Percentiles rank a stretch among this genome's conserved stretches.
Evolutionary conservation across 2,888 invertebrate species (phyloP).

Genomic region (Clivina fossor): DNA sequence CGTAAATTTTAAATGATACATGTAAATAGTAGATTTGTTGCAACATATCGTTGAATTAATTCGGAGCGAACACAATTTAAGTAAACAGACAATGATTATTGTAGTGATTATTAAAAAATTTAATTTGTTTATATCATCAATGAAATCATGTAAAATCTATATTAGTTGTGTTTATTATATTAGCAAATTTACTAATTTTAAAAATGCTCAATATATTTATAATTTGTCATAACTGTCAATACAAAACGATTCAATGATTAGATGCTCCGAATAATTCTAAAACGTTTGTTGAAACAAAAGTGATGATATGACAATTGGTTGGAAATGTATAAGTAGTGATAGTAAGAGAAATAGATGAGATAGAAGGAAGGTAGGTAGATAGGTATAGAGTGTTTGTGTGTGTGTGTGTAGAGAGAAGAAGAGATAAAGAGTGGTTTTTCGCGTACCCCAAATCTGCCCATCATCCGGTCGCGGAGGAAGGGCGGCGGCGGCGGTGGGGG

Average conservation of each 20-base stretch:
- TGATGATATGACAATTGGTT: background rate
- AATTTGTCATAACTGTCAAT: background rate
- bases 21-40: too few species aligned
- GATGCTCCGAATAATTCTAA: background rate
- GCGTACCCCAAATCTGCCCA: constrained; percentile 86
- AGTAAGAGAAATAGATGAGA: background rate
- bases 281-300: background rate
- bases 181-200: too few species aligned
- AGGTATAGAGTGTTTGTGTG: background rate
- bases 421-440: too few species aligned
- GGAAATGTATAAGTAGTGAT: background rate
- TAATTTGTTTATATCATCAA: too few species aligned
- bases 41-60: too few species aligned
- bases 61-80: too few species aligned
- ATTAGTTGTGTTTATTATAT: too few species aligned
- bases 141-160: too few species aligned
- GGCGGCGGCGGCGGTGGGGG: constrained; percentile 89
- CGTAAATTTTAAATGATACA: too few species aligned
- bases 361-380: background rate
- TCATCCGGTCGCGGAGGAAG: constrained; percentile 88
- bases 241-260: background rate
- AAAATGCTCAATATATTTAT: too few species aligned
- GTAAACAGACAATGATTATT: too few species aligned
- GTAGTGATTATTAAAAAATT: too few species aligned
- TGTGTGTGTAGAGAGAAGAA: background rate